Evolutionary conservation across 92 coral and sea anemone species (phyloP).

Genomic region (Umimayanthus chanpuru): DNA sequence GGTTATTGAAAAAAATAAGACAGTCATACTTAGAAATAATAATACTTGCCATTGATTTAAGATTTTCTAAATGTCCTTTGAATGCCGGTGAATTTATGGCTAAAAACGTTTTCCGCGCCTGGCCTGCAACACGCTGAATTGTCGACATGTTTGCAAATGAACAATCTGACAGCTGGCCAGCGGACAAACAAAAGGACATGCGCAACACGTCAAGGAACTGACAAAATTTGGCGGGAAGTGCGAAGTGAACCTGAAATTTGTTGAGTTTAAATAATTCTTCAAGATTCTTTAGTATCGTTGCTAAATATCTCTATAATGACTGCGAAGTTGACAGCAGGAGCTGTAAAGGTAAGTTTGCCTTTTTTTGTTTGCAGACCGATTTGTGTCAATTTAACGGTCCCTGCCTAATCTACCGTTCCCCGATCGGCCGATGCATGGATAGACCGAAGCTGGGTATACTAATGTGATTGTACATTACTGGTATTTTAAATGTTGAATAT

Average conservation of each 20-base stretch:
- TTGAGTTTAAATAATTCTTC: background rate
- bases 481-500: background rate
- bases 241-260: background rate
- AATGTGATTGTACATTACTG: background rate
- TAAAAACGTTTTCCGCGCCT: constrained; percentile 85
- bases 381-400: too few relatives aligned
- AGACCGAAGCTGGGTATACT: too few relatives aligned
- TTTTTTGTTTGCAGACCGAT: background rate
- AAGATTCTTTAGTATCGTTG: background rate
- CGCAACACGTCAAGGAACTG: background rate
- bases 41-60: constrained; percentile 76
- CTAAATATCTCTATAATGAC: constrained; percentile 8
- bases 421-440: too few relatives aligned
- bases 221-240: constrained; percentile 34
- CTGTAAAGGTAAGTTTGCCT: constrained; percentile 6
- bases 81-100: constrained; percentile 69
- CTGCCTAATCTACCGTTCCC: too few relatives aligned
- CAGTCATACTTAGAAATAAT: background rate
- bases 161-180: constrained; percentile 14
- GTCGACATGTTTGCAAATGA: constrained; percentile 60
- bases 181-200: constrained; percentile 2
- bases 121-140: constrained; percentile 84
- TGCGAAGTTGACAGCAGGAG: constrained; percentile 33
- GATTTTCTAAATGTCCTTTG: constrained; percentile 72
- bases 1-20: background rate